Evolutionary conservation across 2,113 vertebrate species (phyloP), one percentile per base, ranked within the genome.

Genomic region (Spea multiplicata): DNA sequence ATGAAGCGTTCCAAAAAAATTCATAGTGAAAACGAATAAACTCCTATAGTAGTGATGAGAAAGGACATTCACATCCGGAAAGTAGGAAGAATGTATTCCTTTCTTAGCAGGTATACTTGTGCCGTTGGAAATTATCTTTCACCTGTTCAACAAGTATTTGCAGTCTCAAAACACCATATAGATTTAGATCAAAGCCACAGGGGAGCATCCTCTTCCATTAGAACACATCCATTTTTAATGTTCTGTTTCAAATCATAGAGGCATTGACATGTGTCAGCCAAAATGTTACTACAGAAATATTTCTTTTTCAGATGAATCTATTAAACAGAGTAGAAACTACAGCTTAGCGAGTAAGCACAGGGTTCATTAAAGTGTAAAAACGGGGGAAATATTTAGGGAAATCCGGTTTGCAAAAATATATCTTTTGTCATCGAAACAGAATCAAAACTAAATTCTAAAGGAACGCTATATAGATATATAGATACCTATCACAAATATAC

Each of bases 171-270:
- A 48, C 79, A 81, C 61, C 47, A 68, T 66, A 84, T 88, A 87
- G 89, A 87, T 86, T 86, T 83, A 82, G 86, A 77, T 85, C 73
- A 61, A 53, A 84, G 85, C 85, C 88, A 90, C 86, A 79, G 73
- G 83, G 85, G 88, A 88, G 81, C 88, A 85, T 71, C 82, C 49
- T 79, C 85, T 91, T 92, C 90, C 90, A 91, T 91, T 92, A 90
- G 82, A 85, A 88, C 68, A 73, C 84, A 90, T 90, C 85, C 91
- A 91, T 91, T 91, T 92, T 92, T 92, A 86, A 92, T 89, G 87
- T 80, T 86, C 77, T 72, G 88, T 87, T 81, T 84, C 76, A 83
- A 73, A 80, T 74, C 81, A 85, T 88, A 12, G 13, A 76, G 65
- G 65, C 49, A 85, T 64, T 82, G 87, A 85, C 76, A 90, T 87